Evolutionary conservation across 2,888 invertebrate species (phyloP).

Genomic region (Drosophila greeni): DNA sequence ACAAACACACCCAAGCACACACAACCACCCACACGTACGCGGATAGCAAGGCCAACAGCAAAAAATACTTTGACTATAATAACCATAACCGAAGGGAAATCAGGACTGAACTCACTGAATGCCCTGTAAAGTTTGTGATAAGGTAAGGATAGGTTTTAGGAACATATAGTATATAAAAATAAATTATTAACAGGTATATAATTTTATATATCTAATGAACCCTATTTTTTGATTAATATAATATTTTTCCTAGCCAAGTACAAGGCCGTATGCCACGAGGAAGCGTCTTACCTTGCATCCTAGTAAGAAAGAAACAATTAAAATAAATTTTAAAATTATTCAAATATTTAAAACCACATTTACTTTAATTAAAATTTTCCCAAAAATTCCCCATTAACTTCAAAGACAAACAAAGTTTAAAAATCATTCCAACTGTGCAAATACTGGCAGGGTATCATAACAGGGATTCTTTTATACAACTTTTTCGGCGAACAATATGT

Average conservation of each 20-base stretch:
- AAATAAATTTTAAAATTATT: not conserved
- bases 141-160: not conserved
- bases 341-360: not conserved
- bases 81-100: conserved; percentile 26
- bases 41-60: conserved; percentile 26
- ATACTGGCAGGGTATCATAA: conserved; percentile 34
- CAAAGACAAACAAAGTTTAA: conserved; percentile 1
- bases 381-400: not conserved
- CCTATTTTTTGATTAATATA: too few relatives aligned
- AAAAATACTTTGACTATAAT: conserved; percentile 49
- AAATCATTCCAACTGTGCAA: conserved; percentile 2
- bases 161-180: too few relatives aligned
- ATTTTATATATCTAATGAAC: too few relatives aligned
- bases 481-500: conserved; percentile 53
- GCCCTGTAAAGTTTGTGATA: conserved; percentile 9
- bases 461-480: conserved; percentile 22
- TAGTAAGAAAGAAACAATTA: not conserved
- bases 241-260: too few relatives aligned
- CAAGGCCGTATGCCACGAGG: not conserved
- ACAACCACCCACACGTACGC: conserved; percentile 18
- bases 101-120: conserved; percentile 2
- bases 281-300: not conserved
- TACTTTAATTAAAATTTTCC: not conserved
- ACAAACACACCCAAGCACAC: conserved; percentile 27
- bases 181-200: not conserved